Conservation (phyloP, 2,888 invertebrate species). For the Eupithecia insigniata region DNA sequence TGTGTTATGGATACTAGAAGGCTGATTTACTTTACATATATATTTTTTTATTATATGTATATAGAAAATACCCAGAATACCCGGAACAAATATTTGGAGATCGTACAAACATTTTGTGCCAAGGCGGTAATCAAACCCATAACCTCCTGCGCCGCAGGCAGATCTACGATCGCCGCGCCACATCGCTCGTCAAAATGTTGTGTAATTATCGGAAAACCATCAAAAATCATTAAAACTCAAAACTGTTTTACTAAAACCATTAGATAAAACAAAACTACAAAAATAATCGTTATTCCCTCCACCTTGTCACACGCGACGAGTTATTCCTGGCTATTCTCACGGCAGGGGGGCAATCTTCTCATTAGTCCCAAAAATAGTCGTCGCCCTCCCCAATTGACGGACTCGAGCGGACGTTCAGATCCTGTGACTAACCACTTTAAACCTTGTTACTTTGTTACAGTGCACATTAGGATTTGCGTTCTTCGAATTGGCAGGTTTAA, state of each 20-base stretch:
- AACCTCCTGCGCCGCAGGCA: too few species aligned
- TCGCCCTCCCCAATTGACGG: constrained; percentile 66
- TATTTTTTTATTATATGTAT: too few species aligned
- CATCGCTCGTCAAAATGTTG: too few species aligned
- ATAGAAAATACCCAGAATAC: too few species aligned
- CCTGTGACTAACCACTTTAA: constrained; percentile 29
- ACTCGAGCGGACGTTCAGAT: constrained; percentile 47
- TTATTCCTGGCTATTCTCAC: constrained; percentile 69
- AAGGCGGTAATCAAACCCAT: too few species aligned
- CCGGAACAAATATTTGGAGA: too few species aligned
- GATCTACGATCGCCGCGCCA: too few species aligned
- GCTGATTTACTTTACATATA: too few species aligned
- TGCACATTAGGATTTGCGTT: constrained; percentile 13
- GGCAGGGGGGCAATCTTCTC: constrained; percentile 69
- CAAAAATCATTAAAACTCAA: background rate
- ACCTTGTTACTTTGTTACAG: constrained; percentile 20
- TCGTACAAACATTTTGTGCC: too few species aligned
- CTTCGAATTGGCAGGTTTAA: constrained; percentile 41
- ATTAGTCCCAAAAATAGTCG: constrained; percentile 72
- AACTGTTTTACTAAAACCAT: background rate
- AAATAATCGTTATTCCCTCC: background rate
- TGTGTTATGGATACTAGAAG: too few species aligned
- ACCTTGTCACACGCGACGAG: constrained; percentile 50
- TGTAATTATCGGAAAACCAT: background rate
- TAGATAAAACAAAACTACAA: background rate